These are phyloP conservation scores for Rhizomys pruinosus DNA, from an alignment of 2,113 vertebrate species.

Conservation along the genomic window DNA sequence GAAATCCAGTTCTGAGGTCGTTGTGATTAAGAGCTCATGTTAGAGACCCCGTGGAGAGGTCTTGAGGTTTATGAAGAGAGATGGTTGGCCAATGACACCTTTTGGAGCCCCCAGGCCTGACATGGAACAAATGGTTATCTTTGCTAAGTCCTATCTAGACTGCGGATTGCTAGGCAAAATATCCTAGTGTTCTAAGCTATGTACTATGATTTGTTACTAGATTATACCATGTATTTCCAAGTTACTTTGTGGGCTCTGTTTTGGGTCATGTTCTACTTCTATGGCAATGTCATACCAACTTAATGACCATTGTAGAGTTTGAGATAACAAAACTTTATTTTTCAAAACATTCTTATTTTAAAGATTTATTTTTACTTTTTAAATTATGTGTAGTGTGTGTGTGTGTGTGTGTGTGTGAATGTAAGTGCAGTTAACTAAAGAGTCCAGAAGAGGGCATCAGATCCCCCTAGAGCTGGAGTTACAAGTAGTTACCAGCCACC, in stretches of 20 bases:
- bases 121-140: neutral
- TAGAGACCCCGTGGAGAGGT: neutral
- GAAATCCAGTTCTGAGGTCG: neutral
- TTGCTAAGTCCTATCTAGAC: neutral
- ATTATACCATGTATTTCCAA: too few species aligned
- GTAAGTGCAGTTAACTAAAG: too few species aligned
- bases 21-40: neutral
- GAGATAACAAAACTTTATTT: neutral
- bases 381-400: too few species aligned
- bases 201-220: neutral
- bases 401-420: too few species aligned
- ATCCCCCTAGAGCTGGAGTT: too few species aligned
- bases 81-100: neutral
- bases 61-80: neutral
- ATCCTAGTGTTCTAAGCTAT: neutral
- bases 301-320: neutral
- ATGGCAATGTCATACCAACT: neutral
- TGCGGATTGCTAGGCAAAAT: neutral
- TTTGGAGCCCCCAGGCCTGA: neutral
- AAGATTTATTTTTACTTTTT: too few species aligned
- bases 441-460: too few species aligned
- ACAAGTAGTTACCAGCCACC: too few species aligned
- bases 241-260: neutral
- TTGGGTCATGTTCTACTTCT: neutral
- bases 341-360: neutral